phyloP scores from a whole-genome alignment of 2,113 vertebrate species.

The Sinocyclocheilus anophthalmus region DNA sequence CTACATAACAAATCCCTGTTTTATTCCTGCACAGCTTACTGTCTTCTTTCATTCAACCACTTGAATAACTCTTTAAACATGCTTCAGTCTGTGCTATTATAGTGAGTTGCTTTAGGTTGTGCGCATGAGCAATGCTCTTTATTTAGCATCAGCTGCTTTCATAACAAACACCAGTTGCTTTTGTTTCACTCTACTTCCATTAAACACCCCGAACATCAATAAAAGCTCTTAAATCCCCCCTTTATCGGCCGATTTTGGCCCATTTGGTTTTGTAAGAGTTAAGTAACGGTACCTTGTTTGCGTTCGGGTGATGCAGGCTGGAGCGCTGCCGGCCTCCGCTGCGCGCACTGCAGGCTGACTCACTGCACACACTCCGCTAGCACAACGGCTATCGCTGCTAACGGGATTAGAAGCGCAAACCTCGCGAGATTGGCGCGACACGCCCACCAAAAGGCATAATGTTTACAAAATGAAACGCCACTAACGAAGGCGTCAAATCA shows the following conservation, averaged over 20 bases:
- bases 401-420: not conserved
- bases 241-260: not conserved
- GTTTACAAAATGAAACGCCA: not conserved
- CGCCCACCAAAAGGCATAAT: not conserved
- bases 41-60: not conserved
- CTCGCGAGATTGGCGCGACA: not conserved
- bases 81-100: not conserved
- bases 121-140: not conserved
- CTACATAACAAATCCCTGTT: conserved; percentile 16
- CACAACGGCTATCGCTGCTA: not conserved
- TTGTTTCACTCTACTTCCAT: conserved; percentile 24
- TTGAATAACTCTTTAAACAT: not conserved
- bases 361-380: conserved; percentile 18
- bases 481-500: not conserved
- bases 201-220: conserved; percentile 8
- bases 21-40: not conserved
- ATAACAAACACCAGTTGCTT: conserved; percentile 42
- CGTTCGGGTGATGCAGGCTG: conserved; percentile 26
- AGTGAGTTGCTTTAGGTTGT: not conserved
- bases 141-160: conserved; percentile 33
- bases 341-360: conserved; percentile 31
- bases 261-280: not conserved
- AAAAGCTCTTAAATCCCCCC: not conserved
- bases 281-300: conserved; percentile 32
- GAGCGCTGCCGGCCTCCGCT: conserved; percentile 43